These are phyloP conservation scores for Parnassius glacialis DNA, from an alignment of 2,888 invertebrate genomes.

Conservation along the genomic window DNA sequence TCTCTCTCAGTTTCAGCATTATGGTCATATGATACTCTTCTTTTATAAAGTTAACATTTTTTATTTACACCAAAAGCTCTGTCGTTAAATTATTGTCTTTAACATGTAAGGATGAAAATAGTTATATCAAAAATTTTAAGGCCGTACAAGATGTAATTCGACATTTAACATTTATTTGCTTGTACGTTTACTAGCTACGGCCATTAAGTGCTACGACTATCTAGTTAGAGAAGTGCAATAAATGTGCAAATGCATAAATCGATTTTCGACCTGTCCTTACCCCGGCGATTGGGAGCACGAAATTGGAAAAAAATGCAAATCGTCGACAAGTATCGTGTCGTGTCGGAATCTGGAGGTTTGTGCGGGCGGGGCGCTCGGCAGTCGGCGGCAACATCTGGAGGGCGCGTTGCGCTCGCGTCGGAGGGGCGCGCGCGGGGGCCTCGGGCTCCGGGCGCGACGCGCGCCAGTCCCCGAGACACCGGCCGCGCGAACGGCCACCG, in stretches of 20 bases:
- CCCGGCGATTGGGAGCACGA: not conserved
- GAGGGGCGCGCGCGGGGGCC: constrained; percentile 49
- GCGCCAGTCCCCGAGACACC: constrained; percentile 79
- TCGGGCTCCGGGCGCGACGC: constrained; percentile 64
- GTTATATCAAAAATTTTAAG: no score
- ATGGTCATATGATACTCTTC: constrained; percentile 4
- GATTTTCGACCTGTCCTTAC: constrained; percentile 4
- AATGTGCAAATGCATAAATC: constrained; percentile 15
- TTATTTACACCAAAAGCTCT: no score
- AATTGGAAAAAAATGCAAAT: constrained; percentile 28
- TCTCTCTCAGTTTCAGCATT: constrained; percentile 24
- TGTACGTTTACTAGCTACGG: no score
- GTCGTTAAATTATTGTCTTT: no score
- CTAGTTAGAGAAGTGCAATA: not conserved
- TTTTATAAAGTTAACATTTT: not conserved
- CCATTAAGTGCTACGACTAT: no score
- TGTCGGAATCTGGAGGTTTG: constrained; percentile 54
- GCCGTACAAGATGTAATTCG: no score
- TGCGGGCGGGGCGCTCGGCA: constrained; percentile 36
- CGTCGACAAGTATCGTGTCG: constrained; percentile 18
- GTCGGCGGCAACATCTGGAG: constrained; percentile 58
- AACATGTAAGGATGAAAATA: no score
- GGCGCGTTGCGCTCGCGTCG: constrained; percentile 61
- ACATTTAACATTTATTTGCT: no score
- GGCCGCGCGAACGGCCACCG: constrained; percentile 78